These are phyloP conservation scores for Myxocyprinus asiaticus DNA, from an alignment of 2,113 vertebrate species.

Conservation along the genomic window DNA sequence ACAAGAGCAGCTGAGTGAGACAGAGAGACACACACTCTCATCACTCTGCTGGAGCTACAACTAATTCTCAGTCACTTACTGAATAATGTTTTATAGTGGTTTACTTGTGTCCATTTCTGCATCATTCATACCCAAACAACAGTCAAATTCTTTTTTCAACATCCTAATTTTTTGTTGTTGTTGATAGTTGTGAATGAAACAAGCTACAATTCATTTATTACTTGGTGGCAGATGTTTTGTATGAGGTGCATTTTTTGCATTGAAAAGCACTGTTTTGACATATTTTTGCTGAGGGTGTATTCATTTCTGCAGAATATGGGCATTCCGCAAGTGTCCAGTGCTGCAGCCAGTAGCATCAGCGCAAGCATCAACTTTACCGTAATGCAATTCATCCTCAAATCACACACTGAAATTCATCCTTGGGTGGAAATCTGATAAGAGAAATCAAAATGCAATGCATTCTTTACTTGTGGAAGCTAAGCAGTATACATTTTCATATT, in stretches of 20 bases:
- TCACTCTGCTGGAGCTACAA: too few species aligned
- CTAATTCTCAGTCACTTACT: too few species aligned
- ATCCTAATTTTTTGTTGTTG: too few species aligned
- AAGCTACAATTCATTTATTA: not conserved
- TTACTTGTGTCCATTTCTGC: too few species aligned
- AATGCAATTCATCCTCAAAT: not conserved
- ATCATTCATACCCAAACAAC: too few species aligned
- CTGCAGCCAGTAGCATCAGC: not conserved
- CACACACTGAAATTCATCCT: not conserved
- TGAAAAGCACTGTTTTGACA: not conserved
- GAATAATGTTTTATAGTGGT: too few species aligned
- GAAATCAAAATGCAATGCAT: not conserved
- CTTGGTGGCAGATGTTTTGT: not conserved
- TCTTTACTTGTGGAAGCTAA: not conserved
- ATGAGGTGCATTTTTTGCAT: not conserved
- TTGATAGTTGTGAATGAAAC: not conserved
- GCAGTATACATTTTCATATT: not conserved
- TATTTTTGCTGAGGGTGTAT: not conserved
- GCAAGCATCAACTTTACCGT: not conserved
- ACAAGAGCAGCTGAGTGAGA: conserved; percentile 69
- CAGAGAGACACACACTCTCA: conserved; percentile 4
- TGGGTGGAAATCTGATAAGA: not conserved
- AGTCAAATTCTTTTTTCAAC: too few species aligned
- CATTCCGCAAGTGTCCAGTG: not conserved
- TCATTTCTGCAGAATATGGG: not conserved